Base-by-base conservation (phyloP, 2,113 vertebrate species). In the Carassius carassius region DNA sequence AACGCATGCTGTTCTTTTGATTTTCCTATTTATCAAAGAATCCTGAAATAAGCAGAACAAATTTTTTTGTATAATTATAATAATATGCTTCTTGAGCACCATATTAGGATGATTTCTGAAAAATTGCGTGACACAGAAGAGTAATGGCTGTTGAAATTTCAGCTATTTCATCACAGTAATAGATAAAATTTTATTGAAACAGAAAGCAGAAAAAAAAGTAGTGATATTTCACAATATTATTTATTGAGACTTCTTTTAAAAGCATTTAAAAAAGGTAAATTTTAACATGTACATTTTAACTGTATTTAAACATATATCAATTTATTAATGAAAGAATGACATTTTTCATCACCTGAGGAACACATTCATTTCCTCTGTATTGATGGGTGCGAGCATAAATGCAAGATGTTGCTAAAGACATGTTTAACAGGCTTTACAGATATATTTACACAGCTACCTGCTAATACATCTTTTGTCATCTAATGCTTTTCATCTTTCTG, bases 391-490 rank as follows among this genome's bases (percentile, higher is more conserved):
- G 5, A 44, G 41, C 10, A 75, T 7, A 54, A 16, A 51, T 54
- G 32, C 44, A 74, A 75, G 8, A 75, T 51, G 4, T 51, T 73
- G 70, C 21, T 73, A 44, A 73, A 73, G 21, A 47, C 25, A 47
- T 73, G 70, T 25, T 32, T 67, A 32, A 17, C 29, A 67, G 25
- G 4, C 7, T 29, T 67, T 3, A 37, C n/a, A 29, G 29, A 29
- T 29, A 29, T 67, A 67, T 56, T 69, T 29, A 65, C 10, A 25
- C 73, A 49, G 73, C 5, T 82, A 58, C 51, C 85, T 60, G 85
- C 73, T 86, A 83, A 86, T 73, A 75, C 73, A 70, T 19, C 51
- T 25, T 78, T 79, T 83, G 81, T 69, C 44, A 78, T 78, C 47
- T 70, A 17, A 4, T 67, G 80, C 25, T 72, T 85, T 74, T 79